Conservation (phyloP, 1,140 invertebrate genomes). For the Drosophila sturtevanti region DNA sequence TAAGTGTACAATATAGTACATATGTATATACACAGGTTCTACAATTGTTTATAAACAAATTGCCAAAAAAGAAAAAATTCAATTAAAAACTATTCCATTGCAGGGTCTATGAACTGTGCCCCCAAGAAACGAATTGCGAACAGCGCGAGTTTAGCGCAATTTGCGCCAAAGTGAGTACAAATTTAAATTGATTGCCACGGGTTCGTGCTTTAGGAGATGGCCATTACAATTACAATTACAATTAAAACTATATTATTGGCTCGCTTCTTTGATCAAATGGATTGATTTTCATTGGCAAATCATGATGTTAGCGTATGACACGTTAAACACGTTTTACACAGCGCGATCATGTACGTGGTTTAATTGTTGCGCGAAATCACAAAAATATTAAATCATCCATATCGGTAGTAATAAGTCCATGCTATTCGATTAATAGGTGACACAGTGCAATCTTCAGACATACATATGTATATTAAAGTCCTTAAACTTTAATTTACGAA, state of each 20-base stretch:
- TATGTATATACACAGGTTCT: slow-evolving; percentile 44
- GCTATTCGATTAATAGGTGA: not conserved
- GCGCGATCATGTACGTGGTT: slow-evolving; percentile 35
- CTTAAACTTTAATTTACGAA: no score
- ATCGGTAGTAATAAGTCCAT: slow-evolving; percentile 34
- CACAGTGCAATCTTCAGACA: no score
- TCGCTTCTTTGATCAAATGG: slow-evolving; percentile 36
- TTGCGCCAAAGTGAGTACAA: slow-evolving; percentile 74
- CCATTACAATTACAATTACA: slow-evolving; percentile 9
- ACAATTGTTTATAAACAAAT: slow-evolving; percentile 65
- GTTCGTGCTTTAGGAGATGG: slow-evolving; percentile 52
- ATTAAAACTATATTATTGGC: slow-evolving; percentile 17
- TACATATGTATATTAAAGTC: no score
- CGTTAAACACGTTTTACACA: slow-evolving; percentile 65
- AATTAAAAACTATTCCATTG: slow-evolving; percentile 21
- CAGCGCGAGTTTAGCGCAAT: slow-evolving; percentile 76
- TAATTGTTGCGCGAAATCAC: slow-evolving; percentile 21
- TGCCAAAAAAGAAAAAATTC: slow-evolving; percentile 20
- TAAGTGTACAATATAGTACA: slow-evolving; percentile 53
- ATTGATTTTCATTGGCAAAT: slow-evolving; percentile 39
- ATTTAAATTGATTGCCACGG: slow-evolving; percentile 24
- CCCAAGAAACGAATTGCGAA: slow-evolving; percentile 75
- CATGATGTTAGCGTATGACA: slow-evolving; percentile 53
- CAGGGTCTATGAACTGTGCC: slow-evolving; percentile 78
- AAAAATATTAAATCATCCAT: not conserved